A percentile compares a stretch with the other conserved stretches of the same genome.
Evolutionary conservation across 2,797 vertebrate species (phyloP).

Genomic region (Esox lucius): DNA sequence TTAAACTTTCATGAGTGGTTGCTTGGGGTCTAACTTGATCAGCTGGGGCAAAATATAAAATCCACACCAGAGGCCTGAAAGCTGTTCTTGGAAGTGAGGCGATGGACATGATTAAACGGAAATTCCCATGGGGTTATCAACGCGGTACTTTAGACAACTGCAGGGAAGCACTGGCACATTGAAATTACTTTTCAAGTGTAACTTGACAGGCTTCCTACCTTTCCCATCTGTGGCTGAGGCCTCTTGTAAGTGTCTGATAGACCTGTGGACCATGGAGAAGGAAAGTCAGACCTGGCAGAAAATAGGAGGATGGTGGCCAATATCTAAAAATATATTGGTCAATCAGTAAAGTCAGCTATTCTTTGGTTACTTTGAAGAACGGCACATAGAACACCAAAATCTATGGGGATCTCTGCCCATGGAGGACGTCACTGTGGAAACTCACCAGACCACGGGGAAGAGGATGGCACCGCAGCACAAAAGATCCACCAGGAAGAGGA

Average conservation of each 20-base stretch:
- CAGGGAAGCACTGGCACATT: not conserved
- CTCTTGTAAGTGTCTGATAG: conserved; percentile 87
- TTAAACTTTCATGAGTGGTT: conserved; percentile 4
- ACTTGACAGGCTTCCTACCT: conserved; percentile 67
- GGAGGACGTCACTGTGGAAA: not conserved
- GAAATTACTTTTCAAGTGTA: not conserved
- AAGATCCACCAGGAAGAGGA: conserved; percentile 84
- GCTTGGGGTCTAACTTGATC: not conserved
- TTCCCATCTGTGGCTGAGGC: conserved; percentile 88
- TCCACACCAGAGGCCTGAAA: not conserved
- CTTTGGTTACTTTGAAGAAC: not conserved
- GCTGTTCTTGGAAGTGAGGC: not conserved
- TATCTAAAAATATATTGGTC: not conserved
- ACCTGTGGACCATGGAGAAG: conserved; percentile 67
- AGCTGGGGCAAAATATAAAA: not conserved
- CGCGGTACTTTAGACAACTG: not conserved
- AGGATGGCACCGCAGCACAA: conserved; percentile 87
- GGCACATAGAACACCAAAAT: not conserved
- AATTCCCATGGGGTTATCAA: not conserved
- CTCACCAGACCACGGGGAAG: conserved; percentile 86
- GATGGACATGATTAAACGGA: not conserved
- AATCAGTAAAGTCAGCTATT: not conserved
- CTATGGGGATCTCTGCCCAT: not conserved
- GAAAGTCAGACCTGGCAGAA: not conserved
- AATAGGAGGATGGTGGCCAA: not conserved